Evolutionary conservation across 1,140 invertebrate genomes (phyloP).

Genomic region (Lycorma delicatula): DNA sequence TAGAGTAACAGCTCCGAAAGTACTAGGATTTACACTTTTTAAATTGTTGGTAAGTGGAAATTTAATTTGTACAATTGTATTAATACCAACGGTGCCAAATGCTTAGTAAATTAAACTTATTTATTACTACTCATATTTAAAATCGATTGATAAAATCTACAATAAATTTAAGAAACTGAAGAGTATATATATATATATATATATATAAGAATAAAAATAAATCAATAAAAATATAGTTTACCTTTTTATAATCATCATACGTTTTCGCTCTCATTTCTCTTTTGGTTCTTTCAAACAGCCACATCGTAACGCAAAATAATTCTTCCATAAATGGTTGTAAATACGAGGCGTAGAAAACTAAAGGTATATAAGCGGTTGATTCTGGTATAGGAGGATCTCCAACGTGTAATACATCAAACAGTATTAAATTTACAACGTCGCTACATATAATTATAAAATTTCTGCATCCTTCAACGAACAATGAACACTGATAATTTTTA

Average conservation of each 20-base stretch:
- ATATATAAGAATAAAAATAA: too few species aligned
- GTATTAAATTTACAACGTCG: not conserved
- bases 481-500: not conserved
- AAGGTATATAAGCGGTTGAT: not conserved
- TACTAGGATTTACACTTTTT: too few species aligned
- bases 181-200: too few species aligned
- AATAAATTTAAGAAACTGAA: too few species aligned
- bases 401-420: not conserved
- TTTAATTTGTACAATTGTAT: too few species aligned
- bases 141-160: too few species aligned
- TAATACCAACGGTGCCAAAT: too few species aligned
- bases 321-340: not conserved
- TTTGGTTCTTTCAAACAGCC: not conserved
- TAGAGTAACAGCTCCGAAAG: too few species aligned
- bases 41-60: too few species aligned
- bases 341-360: not conserved
- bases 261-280: slow-evolving; percentile 1
- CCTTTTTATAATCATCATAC: not conserved
- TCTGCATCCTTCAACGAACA: not conserved
- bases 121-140: too few species aligned
- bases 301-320: not conserved
- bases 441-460: not conserved
- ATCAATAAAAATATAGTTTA: too few species aligned
- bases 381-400: not conserved
- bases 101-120: too few species aligned